Evolutionary conservation across 2,888 invertebrate species (phyloP).

Genomic region (Invenusta paracnida): DNA sequence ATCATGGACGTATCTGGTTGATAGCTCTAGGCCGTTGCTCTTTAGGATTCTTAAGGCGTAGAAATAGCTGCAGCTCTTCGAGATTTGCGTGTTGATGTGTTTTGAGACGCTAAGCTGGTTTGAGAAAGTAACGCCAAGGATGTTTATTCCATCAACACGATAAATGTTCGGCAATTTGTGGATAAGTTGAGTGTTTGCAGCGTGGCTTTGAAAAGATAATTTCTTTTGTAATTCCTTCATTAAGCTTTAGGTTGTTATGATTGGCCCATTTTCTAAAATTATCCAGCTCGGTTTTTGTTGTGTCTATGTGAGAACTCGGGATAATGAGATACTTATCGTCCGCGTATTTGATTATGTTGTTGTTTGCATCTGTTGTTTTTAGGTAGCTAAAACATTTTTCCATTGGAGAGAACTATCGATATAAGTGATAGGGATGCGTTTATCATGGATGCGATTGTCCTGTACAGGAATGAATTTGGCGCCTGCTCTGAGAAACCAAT

Average conservation of each 20-base stretch:
- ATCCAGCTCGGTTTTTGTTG: background rate
- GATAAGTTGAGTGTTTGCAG: conserved; percentile 6
- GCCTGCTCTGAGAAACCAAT: too few relatives aligned
- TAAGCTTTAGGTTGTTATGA: conserved; percentile 21
- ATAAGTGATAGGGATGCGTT: background rate
- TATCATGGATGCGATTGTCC: too few relatives aligned
- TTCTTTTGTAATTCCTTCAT: background rate
- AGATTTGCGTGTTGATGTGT: conserved; percentile 14
- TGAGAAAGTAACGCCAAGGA: background rate
- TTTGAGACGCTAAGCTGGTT: conserved; percentile 4
- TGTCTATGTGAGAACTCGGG: background rate
- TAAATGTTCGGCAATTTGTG: background rate
- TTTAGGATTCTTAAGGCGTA: conserved; percentile 6
- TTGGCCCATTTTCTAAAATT: background rate
- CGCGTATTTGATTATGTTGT: background rate
- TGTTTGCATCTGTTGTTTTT: background rate
- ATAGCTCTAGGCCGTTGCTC: conserved; percentile 13
- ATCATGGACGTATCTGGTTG: background rate
- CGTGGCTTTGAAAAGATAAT: conserved; percentile 21
- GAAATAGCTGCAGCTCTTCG: background rate
- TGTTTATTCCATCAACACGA: conserved; percentile 6
- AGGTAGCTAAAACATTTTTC: too few relatives aligned
- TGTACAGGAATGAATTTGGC: too few relatives aligned
- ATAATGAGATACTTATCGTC: background rate
- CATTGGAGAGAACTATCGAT: background rate